Base-by-base conservation (phyloP, 2,113 vertebrate species). In the Scalopus aquaticus region DNA sequence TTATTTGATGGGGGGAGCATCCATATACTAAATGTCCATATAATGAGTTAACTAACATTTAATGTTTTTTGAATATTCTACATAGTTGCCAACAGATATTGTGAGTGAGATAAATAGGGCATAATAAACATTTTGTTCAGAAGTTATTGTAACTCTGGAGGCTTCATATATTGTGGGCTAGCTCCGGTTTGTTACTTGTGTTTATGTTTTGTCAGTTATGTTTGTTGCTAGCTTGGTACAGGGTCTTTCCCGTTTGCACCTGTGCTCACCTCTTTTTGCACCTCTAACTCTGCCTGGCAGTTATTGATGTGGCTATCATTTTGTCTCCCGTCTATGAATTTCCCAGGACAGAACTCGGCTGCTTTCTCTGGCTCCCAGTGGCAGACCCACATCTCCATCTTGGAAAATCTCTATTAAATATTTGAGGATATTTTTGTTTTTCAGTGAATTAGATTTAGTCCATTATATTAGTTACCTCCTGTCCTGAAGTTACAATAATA, bases 61-160 rank as follows among this genome's bases (percentile, higher is more conserved):
- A 42, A 24, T 39, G 16, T 81, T 42, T 90, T 77, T 37, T 60
- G 46, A 93, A 69, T 56, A 81, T 17, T 93, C 54, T 39, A 37
- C 7, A 3, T n/a, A 32, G 24, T 56, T 95, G 17, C 28, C 19
- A 42, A 80, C 62, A 37, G 56, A 84, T 30, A 56, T 60, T 15
- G 2, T n/a, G 24, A 80, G 51, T 37, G 13, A 42, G 39, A 56
- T 46, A 39, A 54, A n/a, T 19, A 74, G 24, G 15, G 49, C 22
- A 9, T 24, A 51, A 42, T 20, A 19, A 10, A 30, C 28, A 39
- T 76, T 64, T 82, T 51, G 39, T 76, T 42, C 51, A 89, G 67
- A 87, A 90, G 65, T 69, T 78, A 54, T 76, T 87, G 91, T 91
- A 58, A 3, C 22, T 87, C 9, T 42, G 37, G 90, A 92, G 82